Evolutionary conservation across 2,888 invertebrate species (phyloP), one percentile per base, ranked within the genome.

Genomic region (Drosophila mercatorum): DNA sequence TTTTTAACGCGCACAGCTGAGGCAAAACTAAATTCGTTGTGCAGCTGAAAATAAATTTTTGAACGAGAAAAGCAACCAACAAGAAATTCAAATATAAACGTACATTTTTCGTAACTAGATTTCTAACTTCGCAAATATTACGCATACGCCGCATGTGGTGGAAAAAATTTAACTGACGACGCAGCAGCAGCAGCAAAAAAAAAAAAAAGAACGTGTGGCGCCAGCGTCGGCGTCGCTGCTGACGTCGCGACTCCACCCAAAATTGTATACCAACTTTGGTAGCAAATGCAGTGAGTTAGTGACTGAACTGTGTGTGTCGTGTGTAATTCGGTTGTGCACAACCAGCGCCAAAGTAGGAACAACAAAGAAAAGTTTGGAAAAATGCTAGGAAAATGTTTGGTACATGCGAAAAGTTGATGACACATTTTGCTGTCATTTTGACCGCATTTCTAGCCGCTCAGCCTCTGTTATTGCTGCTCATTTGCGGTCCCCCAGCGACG

Each of bases 331-430:
- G 41, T 56, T 56, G 56, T 56, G 56, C 56, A 56, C 56, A 63
- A 49, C 51, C 66, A 49, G 55, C 62, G 22, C 22, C 22, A 67
- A 14, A 49, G 34, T 34, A 8, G n/a, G 31, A 28, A 67, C 52
- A 65, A 78, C 68, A 78, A 75, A 72, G 60, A 67, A 85, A 75
- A 44, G 56, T 59, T 70, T 71, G 89, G 89, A 90, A 92, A 92
- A 92, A 92, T 92, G 92, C 91, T 89, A 92, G 91, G 90, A 92
- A 91, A 91, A 92, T 92, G 92, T 88, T 90, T 89, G 88, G 85
- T 80, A 75, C 88, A 86, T 89, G 91, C 88, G 90, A 91, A 89
- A 92, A 92, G 92, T 92, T 92, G 92, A 92, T 92, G 92, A 92
- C 92, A 92, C 92, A 92, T 91, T 84, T 91, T 72, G 90, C 88